Percentiles rank a stretch among this genome's conserved stretches.
Evolutionary conservation across 1,140 invertebrate species (phyloP).

Genomic region (Conus ventricosus): DNA sequence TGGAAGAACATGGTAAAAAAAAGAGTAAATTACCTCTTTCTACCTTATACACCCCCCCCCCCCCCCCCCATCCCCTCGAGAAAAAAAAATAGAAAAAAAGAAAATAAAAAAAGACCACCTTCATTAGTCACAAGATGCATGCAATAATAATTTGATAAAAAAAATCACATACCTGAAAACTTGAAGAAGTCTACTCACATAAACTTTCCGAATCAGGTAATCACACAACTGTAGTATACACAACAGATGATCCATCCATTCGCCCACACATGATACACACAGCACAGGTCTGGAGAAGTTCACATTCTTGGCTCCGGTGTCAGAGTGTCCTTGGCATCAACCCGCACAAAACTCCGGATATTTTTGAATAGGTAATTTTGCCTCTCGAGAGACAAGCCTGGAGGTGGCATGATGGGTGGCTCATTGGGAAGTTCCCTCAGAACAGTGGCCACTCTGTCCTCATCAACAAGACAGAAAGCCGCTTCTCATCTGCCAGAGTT

Average conservation of each 20-base stretch:
- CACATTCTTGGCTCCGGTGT: not conserved
- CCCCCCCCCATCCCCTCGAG: no score
- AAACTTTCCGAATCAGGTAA: no score
- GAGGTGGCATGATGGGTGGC: not conserved
- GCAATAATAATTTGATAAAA: no score
- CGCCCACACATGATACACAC: not conserved
- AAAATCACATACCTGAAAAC: no score
- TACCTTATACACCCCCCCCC: no score
- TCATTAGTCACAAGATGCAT: no score
- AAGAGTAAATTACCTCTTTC: no score
- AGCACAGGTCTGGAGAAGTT: not conserved
- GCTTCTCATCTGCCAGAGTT: not conserved
- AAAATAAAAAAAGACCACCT: no score
- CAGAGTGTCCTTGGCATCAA: not conserved
- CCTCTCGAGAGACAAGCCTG: not conserved
- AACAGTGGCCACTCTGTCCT: not conserved
- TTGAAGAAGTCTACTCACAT: no score
- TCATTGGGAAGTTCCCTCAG: not conserved
- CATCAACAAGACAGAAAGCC: not conserved
- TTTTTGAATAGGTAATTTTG: not conserved
- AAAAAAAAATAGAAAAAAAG: no score
- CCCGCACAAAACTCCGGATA: not conserved
- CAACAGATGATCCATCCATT: not conserved
- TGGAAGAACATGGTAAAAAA: no score
- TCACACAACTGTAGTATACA: no score